phyloP scores from a whole-genome alignment of 2,888 invertebrate species.

The Polydrusus cervinus region DNA sequence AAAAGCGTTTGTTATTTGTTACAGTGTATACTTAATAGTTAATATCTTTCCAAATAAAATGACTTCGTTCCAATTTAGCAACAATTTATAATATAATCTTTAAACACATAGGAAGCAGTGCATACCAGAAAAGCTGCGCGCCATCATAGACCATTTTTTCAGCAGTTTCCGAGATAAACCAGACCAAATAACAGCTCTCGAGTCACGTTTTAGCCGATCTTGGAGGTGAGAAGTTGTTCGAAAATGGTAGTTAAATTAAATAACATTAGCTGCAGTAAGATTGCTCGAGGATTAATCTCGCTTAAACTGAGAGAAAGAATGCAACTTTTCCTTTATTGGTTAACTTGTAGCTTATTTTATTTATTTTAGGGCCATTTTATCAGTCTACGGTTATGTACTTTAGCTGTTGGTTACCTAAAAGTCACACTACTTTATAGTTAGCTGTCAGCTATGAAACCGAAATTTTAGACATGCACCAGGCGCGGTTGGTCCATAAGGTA shows the following conservation, averaged over 20 bases:
- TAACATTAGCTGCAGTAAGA: conserved; percentile 28
- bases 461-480: no score
- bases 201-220: conserved; percentile 40
- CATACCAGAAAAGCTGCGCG: conserved; percentile 35
- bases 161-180: conserved; percentile 32
- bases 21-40: conserved; percentile 26
- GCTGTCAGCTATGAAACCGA: no score
- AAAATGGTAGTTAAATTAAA: conserved; percentile 42
- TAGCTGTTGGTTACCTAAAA: no score
- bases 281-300: conserved; percentile 12
- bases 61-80: conserved; percentile 10
- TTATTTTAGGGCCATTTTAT: no score
- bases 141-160: conserved; percentile 28
- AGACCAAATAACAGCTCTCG: conserved; percentile 45
- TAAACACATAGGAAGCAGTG: conserved; percentile 43
- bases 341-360: no score
- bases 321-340: no score
- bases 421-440: no score
- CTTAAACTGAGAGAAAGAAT: not conserved
- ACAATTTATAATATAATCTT: conserved; percentile 21
- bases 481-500: no score
- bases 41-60: conserved; percentile 20
- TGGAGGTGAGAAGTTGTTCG: conserved; percentile 39
- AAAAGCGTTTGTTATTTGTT: not conserved
- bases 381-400: no score